A percentile compares a stretch with the other conserved stretches of the same genome.
phyloP scores from a whole-genome alignment of 1,140 invertebrate species.

The Drosophila guanche region DNA sequence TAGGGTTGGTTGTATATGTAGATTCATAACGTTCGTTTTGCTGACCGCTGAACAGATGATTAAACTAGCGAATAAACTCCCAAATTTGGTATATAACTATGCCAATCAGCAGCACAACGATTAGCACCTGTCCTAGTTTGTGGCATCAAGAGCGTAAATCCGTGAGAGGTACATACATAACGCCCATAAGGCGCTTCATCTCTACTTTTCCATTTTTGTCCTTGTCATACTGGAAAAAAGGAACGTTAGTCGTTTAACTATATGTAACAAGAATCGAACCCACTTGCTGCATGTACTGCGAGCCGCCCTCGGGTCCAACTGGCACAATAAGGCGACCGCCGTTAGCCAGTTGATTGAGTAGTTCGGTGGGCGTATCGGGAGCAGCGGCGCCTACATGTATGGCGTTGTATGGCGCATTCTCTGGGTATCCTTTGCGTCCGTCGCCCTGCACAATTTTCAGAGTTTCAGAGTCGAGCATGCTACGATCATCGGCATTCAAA shows the following conservation, averaged over 20 bases:
- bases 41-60: slow-evolving; percentile 1
- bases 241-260: too few relatives aligned
- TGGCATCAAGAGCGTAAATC: slow-evolving; percentile 85
- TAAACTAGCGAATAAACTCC: slow-evolving; percentile 31
- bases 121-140: slow-evolving; percentile 10
- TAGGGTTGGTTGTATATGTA: background rate
- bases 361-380: slow-evolving; percentile 89
- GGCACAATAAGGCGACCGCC: slow-evolving; percentile 96
- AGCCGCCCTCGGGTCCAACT: slow-evolving; percentile 91
- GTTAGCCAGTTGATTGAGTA: slow-evolving; percentile 88
- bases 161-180: slow-evolving; percentile 98
- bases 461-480: slow-evolving; percentile 87
- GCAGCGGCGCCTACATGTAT: slow-evolving; percentile 94
- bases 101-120: slow-evolving; percentile 43
- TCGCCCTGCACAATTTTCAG: slow-evolving; percentile 92
- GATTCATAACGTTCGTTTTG: background rate
- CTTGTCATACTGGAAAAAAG: slow-evolving; percentile 91
- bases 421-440: slow-evolving; percentile 90
- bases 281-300: slow-evolving; percentile 92
- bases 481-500: slow-evolving; percentile 89
- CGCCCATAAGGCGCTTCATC: slow-evolving; percentile 94
- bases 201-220: slow-evolving; percentile 90
- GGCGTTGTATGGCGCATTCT: slow-evolving; percentile 89
- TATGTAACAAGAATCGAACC: background rate
- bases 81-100: slow-evolving; percentile 44